Percentiles rank a stretch among this genome's conserved stretches.
phyloP scores from a whole-genome alignment of 2,797 vertebrate genomes.

The Diglossa cyanea region DNA sequence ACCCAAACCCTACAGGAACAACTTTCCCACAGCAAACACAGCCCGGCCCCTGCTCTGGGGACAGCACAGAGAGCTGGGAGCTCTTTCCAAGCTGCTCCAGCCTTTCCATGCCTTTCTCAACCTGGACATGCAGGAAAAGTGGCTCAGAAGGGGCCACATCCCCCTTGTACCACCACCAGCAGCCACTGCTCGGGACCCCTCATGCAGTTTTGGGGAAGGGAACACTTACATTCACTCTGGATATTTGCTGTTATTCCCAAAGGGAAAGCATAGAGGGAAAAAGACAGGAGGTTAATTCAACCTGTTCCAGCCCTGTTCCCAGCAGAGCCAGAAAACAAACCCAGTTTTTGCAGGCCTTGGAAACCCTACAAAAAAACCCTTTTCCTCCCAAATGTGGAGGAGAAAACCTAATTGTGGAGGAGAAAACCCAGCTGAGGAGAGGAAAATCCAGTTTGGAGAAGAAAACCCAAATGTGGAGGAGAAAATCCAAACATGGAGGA shows the following conservation, averaged over 20 bases:
- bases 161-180: background rate
- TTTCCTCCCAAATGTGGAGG: background rate
- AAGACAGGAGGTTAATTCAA: conserved; percentile 53
- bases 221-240: conserved; percentile 91
- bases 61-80: background rate
- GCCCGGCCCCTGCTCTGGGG: background rate
- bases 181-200: background rate
- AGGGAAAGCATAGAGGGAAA: conserved; percentile 65
- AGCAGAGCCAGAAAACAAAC: rapidly evolving
- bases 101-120: background rate
- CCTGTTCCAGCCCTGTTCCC: background rate
- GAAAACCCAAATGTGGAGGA: rapidly evolving
- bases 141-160: background rate
- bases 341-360: background rate
- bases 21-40: rapidly evolving
- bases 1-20: background rate
- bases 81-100: background rate
- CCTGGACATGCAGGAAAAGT: rapidly evolving
- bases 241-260: conserved; percentile 95
- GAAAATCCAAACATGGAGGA: background rate
- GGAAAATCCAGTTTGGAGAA: rapidly evolving
- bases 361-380: rapidly evolving
- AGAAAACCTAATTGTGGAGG: background rate
- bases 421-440: background rate
- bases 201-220: rapidly evolving